Conservation (phyloP, 2,888 invertebrate genomes). For the Exephanes ischioxanthus region DNA sequence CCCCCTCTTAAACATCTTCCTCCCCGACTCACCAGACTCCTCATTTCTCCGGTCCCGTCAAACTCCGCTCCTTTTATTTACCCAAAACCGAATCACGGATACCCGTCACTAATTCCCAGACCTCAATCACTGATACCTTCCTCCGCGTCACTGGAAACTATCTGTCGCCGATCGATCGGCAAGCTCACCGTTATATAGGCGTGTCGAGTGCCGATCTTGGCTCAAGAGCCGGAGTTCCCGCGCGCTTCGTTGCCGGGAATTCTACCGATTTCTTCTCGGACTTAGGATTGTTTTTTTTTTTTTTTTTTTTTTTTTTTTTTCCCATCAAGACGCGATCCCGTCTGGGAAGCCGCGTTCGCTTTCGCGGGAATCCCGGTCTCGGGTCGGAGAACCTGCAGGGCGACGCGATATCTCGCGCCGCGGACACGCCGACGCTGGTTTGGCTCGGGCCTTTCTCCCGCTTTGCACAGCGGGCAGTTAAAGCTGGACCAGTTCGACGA, state of each 20-base stretch:
- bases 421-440: not conserved
- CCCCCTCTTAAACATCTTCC: not conserved
- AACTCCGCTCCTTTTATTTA: slow-evolving; percentile 1
- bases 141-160: slow-evolving; percentile 39
- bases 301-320: not conserved
- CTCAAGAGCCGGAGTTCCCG: not conserved
- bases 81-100: not conserved
- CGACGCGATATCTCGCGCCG: not conserved
- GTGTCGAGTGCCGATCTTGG: not conserved
- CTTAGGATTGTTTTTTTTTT: not conserved
- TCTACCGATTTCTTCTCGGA: slow-evolving; percentile 57
- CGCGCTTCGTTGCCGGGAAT: slow-evolving; percentile 8
- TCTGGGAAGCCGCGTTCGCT: slow-evolving; percentile 12
- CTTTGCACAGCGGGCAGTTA: slow-evolving; percentile 6
- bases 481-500: slow-evolving; percentile 48
- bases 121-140: not conserved
- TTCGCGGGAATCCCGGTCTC: not conserved
- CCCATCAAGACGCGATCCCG: not conserved
- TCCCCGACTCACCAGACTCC: slow-evolving; percentile 64
- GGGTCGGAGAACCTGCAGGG: slow-evolving; percentile 25
- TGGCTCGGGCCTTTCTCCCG: slow-evolving; percentile 28
- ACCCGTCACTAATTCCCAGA: not conserved
- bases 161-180: slow-evolving; percentile 61
- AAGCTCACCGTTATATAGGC: slow-evolving; percentile 68
- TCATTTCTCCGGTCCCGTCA: slow-evolving; percentile 29